Conservation (phyloP, 2,888 invertebrate species). For the Agrotis segetum region DNA sequence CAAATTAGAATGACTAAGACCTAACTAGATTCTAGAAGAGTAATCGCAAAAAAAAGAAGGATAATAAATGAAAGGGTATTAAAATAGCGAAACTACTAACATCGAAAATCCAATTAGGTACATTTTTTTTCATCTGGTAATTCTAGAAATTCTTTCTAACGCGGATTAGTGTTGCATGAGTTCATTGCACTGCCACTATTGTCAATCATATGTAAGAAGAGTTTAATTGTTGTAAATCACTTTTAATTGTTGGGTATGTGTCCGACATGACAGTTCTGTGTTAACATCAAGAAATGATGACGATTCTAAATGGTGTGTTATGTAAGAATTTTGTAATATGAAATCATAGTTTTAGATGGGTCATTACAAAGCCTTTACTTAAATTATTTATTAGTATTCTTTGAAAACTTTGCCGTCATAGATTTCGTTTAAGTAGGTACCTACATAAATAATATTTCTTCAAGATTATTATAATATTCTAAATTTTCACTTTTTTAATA, state of each 20-base stretch:
- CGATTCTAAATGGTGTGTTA: conserved; percentile 7
- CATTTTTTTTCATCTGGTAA: conserved; percentile 9
- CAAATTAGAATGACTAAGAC: too few species aligned
- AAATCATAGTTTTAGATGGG: too few species aligned
- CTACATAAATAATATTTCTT: too few species aligned
- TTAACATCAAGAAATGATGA: conserved; percentile 29
- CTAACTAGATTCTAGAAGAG: not conserved
- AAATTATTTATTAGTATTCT: too few species aligned
- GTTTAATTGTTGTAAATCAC: conserved; percentile 64
- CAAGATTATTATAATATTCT: too few species aligned
- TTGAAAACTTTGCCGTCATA: too few species aligned
- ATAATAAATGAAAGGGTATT: not conserved
- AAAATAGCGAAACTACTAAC: not conserved
- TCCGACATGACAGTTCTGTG: conserved; percentile 26
- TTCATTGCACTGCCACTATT: conserved; percentile 49
- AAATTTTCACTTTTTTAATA: too few species aligned
- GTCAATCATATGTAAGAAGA: conserved; percentile 36
- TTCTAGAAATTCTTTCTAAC: not conserved
- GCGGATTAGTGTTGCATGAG: conserved; percentile 47
- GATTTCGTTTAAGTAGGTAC: too few species aligned
- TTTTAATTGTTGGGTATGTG: conserved; percentile 54
- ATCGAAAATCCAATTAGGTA: not conserved
- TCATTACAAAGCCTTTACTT: too few species aligned
- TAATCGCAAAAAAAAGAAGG: too few species aligned
- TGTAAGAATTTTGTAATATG: not conserved